Conservation (phyloP, 2,113 vertebrate genomes). For the Rhinopithecus roxellana region DNA sequence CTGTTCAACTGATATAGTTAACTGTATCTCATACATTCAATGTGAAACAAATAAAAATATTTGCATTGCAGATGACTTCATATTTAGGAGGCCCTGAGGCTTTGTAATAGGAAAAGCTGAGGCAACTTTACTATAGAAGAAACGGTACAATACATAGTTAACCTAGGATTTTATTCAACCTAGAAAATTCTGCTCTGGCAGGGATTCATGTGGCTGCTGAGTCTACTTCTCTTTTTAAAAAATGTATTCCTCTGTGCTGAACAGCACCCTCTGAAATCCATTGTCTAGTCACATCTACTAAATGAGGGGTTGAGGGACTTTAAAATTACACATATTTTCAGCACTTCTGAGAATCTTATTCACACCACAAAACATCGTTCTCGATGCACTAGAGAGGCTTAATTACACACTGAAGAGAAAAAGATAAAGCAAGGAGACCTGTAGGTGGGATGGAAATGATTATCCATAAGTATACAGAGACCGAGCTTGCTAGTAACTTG, state of each 20-base stretch:
- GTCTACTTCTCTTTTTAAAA: background rate
- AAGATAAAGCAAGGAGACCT: conserved; percentile 57
- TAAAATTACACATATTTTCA: conserved; percentile 65
- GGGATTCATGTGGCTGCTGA: conserved; percentile 41
- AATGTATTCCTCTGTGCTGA: conserved; percentile 17
- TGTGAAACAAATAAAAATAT: conserved; percentile 34
- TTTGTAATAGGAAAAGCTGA: conserved; percentile 25
- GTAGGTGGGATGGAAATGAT: conserved; percentile 67
- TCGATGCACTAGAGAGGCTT: conserved; percentile 50
- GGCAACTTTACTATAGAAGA: conserved; percentile 3
- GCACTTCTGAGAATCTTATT: conserved; percentile 67
- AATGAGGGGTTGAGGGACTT: conserved; percentile 62
- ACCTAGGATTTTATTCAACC: conserved; percentile 61
- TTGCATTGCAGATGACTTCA: background rate
- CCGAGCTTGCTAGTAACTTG: conserved; percentile 53
- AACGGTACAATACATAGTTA: conserved; percentile 56
- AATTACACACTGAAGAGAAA: conserved; percentile 65
- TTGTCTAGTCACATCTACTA: conserved; percentile 67
- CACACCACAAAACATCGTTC: conserved; percentile 56
- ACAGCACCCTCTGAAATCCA: conserved; percentile 65
- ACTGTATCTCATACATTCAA: conserved; percentile 27
- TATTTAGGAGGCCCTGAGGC: background rate
- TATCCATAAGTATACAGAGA: conserved; percentile 44
- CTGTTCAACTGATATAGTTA: background rate
- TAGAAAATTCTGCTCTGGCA: conserved; percentile 54